Conservation (phyloP, 53 echinoderm and acorn worm genomes). For the Holothuria scabra region DNA sequence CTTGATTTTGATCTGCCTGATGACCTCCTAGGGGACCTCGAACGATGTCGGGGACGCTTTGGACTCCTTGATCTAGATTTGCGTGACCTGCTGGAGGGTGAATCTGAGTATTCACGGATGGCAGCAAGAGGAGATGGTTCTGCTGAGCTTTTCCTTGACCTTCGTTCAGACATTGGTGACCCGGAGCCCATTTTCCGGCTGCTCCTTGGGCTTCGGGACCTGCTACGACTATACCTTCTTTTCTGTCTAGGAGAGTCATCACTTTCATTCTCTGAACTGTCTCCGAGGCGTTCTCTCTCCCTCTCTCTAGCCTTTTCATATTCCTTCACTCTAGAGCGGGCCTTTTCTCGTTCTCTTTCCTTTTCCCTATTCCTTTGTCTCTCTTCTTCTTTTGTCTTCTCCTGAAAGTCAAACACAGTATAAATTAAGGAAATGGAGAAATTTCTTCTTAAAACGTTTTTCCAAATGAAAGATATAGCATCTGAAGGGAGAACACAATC, state of each 20-base stretch:
- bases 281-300: constrained; percentile 79
- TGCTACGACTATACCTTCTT: constrained; percentile 69
- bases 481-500: no score
- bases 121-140: constrained; percentile 83
- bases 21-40: constrained; percentile 69
- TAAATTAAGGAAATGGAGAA: no score
- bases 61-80: constrained; percentile 76
- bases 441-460: no score
- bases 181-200: constrained; percentile 63
- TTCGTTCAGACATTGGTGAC: constrained; percentile 67
- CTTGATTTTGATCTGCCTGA: constrained; percentile 85
- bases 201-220: constrained; percentile 76
- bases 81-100: constrained; percentile 73
- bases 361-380: constrained; percentile 74
- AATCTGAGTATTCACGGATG: constrained; percentile 83
- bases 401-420: constrained; percentile 44
- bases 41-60: constrained; percentile 54
- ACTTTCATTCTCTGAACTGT: constrained; percentile 65
- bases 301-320: constrained; percentile 86
- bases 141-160: constrained; percentile 61
- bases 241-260: constrained; percentile 51
- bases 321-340: constrained; percentile 70
- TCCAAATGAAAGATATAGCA: no score
- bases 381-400: constrained; percentile 82
- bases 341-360: constrained; percentile 75